Evolutionary conservation across 2,888 invertebrate species (phyloP), one percentile per base, ranked within the genome.

Genomic region (Gastrophysa polygoni): DNA sequence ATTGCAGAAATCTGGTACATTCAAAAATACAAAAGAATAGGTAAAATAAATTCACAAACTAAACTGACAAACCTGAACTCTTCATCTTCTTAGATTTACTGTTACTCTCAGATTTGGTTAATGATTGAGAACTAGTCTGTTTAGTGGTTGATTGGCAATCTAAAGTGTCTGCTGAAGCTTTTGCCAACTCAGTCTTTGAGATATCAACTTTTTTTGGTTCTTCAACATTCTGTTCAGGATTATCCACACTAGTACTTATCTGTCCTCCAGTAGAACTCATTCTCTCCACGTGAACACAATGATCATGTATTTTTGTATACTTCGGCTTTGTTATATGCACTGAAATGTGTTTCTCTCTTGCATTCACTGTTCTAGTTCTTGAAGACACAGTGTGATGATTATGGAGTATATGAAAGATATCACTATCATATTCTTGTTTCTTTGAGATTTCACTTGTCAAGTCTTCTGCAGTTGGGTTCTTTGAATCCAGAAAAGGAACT

Each of bases 381-480:
- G 77, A 83, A 58, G 82, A 80, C 60, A 77, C 73, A 24, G 83
- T 84, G 29, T 77, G 75, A 51, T 78, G 78, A 59, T 77, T 77
- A 68, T 82, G 76, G 50, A 83, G 77, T 50, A 68, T 72, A 57
- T 77, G 73, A 68, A 80, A 82, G 65, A 68, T 64, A 74, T 73
- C 66, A 11, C 65, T 65, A 7, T 28, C 50, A 1, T 59, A 51
- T 28, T 18, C 3, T 11, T 51, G 11, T 5, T 34, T 32, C 6
- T 59, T 24, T 47, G n/a, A 24, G 11, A 11, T n/a, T 34, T 48
- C 38, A 34, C 43, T 5, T 6, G 14, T 54, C 4, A 11, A 38
- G 11, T 38, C 14, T 38, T 38, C 14, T 38, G 38, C 2, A 14
- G n/a, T n/a, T 38, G 14, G 10, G 1, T 10, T 8, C 14, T n/a